Evolutionary conservation across 2,888 invertebrate species (phyloP).

Genomic region (Pediacus dermestoides): DNA sequence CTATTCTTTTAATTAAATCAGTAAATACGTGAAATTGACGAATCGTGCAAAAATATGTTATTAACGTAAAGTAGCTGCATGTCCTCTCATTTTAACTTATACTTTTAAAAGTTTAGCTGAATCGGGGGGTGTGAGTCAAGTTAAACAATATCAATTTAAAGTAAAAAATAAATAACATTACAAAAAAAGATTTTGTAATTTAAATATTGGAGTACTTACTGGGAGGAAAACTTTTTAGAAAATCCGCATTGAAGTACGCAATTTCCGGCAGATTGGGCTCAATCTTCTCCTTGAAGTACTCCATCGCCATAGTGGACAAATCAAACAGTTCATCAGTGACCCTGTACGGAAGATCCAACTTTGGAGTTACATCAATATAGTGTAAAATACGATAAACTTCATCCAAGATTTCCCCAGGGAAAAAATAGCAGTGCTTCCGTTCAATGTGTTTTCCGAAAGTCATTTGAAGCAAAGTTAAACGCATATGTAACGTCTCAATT

Average conservation of each 20-base stretch:
- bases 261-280: conserved; percentile 87
- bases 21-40: too few species aligned
- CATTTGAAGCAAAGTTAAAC: conserved; percentile 87
- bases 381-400: conserved; percentile 84
- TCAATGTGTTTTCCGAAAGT: conserved; percentile 94
- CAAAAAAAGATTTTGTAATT: too few species aligned
- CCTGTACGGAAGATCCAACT: conserved; percentile 82
- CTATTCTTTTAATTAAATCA: too few species aligned
- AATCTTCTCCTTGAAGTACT: conserved; percentile 92
- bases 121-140: too few species aligned
- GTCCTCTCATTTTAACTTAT: too few species aligned
- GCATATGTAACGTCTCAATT: conserved; percentile 89
- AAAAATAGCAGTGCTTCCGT: conserved; percentile 89
- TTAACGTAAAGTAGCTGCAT: too few species aligned
- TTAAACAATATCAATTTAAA: too few species aligned
- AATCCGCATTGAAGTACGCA: conserved; percentile 81
- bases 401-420: conserved; percentile 91
- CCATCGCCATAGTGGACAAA: conserved; percentile 96
- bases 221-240: too few species aligned
- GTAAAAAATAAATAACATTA: too few species aligned
- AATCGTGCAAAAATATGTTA: too few species aligned
- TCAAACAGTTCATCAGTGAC: conserved; percentile 93
- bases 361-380: conserved; percentile 74
- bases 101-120: too few species aligned
- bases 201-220: too few species aligned